Conservation (phyloP, 1,140 invertebrate species). For the Atta colombica region DNA sequence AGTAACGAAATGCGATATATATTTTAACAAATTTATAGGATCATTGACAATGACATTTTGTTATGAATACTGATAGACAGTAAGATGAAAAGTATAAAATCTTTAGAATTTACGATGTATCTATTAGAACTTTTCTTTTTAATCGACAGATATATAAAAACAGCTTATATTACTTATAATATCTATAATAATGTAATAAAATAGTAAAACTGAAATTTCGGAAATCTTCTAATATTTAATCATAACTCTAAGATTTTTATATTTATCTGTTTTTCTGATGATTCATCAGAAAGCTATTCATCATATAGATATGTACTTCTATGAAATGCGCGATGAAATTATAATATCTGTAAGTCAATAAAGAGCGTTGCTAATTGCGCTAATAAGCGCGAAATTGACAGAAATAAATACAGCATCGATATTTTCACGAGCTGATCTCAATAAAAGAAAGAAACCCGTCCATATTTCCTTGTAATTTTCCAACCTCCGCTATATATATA, state of each 20-base stretch:
- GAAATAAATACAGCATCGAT: not conserved
- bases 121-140: not conserved
- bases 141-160: not conserved
- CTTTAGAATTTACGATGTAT: not conserved
- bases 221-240: not conserved
- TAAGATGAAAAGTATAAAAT: not conserved
- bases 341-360: not conserved
- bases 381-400: too few species aligned
- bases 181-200: not conserved
- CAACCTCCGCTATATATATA: conserved; percentile 35
- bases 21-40: conserved; percentile 32
- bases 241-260: not conserved
- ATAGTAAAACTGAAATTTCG: not conserved
- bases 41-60: not conserved
- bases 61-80: not conserved
- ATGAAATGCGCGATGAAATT: not conserved
- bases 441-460: not conserved
- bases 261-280: not conserved
- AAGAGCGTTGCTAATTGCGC: not conserved
- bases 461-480: conserved; percentile 15
- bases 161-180: not conserved
- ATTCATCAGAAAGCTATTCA: not conserved
- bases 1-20: conserved; percentile 16
- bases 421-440: not conserved
- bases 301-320: not conserved